phyloP scores from a whole-genome alignment of 2,888 invertebrate genomes.

The Zootermopsis nevadensis region DNA sequence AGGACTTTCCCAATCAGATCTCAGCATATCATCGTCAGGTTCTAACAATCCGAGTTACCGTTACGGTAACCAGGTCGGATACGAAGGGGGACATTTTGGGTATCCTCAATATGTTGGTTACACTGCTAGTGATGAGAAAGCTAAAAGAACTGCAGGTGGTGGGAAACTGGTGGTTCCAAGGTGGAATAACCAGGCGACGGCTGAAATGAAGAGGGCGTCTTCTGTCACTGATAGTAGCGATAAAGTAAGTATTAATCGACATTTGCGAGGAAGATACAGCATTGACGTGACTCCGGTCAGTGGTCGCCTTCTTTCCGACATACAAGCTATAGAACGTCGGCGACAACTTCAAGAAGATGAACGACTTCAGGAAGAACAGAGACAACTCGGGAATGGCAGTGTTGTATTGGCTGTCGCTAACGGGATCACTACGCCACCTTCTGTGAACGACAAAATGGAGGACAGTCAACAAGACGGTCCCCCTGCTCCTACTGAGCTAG shows the following conservation, averaged over 20 bases:
- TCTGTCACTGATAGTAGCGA: background rate
- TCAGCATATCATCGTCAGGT: slow-evolving; percentile 78
- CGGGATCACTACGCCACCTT: background rate
- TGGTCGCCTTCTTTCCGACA: slow-evolving; percentile 61
- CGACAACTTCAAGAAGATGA: slow-evolving; percentile 59
- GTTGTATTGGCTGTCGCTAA: slow-evolving; percentile 50
- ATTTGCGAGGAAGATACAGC: slow-evolving; percentile 1
- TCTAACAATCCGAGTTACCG: slow-evolving; percentile 79
- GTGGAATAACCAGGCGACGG: background rate
- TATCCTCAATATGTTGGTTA: slow-evolving; percentile 74
- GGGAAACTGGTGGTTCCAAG: background rate
- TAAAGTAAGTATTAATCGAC: background rate
- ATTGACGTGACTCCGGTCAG: background rate
- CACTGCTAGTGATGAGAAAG: slow-evolving; percentile 26
- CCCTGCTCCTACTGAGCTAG: slow-evolving; percentile 66
- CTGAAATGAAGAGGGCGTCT: slow-evolving; percentile 6
- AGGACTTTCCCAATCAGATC: slow-evolving; percentile 84
- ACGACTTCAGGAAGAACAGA: slow-evolving; percentile 65
- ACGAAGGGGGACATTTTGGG: slow-evolving; percentile 78
- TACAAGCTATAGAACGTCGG: slow-evolving; percentile 63
- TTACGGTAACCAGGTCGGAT: slow-evolving; percentile 83
- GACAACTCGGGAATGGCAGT: slow-evolving; percentile 64
- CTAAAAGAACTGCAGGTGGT: slow-evolving; percentile 6
- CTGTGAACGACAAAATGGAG: background rate
- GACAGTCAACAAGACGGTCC: no score